phyloP scores from a whole-genome alignment of 1,140 invertebrate genomes.

The Pseudachorutes palmiensis region DNA sequence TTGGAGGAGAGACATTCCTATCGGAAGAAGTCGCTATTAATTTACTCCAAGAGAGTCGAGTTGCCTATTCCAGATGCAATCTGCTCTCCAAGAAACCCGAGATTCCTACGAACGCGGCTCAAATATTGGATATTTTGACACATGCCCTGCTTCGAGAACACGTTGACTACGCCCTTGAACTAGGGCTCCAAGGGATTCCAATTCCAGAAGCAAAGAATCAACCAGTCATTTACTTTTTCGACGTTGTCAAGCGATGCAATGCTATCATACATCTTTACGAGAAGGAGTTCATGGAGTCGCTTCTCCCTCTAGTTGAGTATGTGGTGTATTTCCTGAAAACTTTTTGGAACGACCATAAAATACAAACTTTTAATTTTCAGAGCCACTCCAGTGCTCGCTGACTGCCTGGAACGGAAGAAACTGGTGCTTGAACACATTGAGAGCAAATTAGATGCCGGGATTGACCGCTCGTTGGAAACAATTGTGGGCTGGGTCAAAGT shows the following conservation, averaged over 20 bases:
- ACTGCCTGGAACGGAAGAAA: constrained; percentile 81
- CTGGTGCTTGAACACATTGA: constrained; percentile 79
- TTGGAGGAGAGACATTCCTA: constrained; percentile 93
- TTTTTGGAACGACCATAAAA: constrained; percentile 26
- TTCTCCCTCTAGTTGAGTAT: constrained; percentile 81
- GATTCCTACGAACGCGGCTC: constrained; percentile 66
- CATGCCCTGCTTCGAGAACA: constrained; percentile 84
- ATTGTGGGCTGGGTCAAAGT: constrained; percentile 85
- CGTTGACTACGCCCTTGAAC: constrained; percentile 90
- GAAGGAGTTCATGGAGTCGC: constrained; percentile 83
- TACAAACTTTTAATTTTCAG: constrained; percentile 46
- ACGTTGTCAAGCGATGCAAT: constrained; percentile 87
- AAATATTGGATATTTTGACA: constrained; percentile 77
- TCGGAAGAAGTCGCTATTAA: constrained; percentile 93
- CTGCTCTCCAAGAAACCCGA: constrained; percentile 70
- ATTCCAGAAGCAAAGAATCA: constrained; percentile 73
- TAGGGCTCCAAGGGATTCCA: constrained; percentile 83
- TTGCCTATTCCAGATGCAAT: constrained; percentile 75
- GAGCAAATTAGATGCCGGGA: constrained; percentile 76
- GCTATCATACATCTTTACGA: constrained; percentile 91
- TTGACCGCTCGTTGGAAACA: constrained; percentile 62
- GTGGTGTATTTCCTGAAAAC: no score
- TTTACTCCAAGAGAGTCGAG: constrained; percentile 82
- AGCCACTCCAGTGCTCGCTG: constrained; percentile 72
- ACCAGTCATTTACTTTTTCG: constrained; percentile 88